phyloP scores from a whole-genome alignment of 2,888 invertebrate genomes.

The Ophioninae sp. region DNA sequence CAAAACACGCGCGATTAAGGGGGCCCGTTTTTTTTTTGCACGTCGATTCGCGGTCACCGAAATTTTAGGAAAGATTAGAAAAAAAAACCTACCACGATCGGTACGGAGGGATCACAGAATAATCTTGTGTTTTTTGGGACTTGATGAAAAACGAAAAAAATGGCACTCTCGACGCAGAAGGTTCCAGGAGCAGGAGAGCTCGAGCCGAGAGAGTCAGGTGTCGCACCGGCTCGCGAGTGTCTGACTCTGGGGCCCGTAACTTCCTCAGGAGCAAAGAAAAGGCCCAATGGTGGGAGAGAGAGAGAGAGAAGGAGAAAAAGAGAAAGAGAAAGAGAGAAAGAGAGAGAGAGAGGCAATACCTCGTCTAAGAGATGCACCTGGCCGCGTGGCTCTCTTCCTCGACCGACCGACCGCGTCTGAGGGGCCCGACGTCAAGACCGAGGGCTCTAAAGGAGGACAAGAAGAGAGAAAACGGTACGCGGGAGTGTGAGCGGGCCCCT shows the following conservation, averaged over 20 bases:
- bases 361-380: constrained; percentile 73
- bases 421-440: constrained; percentile 72
- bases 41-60: constrained; percentile 3
- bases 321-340: background rate
- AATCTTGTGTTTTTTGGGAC: constrained; percentile 7
- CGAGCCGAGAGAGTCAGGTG: constrained; percentile 60
- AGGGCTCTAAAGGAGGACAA: constrained; percentile 70
- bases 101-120: no score
- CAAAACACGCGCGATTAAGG: constrained; percentile 49
- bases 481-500: constrained; percentile 40
- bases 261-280: constrained; percentile 40
- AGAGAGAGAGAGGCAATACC: constrained; percentile 5
- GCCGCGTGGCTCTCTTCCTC: constrained; percentile 77
- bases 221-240: constrained; percentile 53
- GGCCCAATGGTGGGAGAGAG: constrained; percentile 2
- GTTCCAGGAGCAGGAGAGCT: constrained; percentile 50
- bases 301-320: background rate
- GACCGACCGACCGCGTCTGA: constrained; percentile 78
- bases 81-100: constrained; percentile 27
- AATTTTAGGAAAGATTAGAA: constrained; percentile 35
- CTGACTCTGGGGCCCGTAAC: constrained; percentile 69
- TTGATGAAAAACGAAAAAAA: constrained; percentile 56
- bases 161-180: constrained; percentile 34
- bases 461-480: constrained; percentile 81
- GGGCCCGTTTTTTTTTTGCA: background rate